phyloP scores from a whole-genome alignment of 2,113 vertebrate genomes.

The Pygoscelis adeliae region DNA sequence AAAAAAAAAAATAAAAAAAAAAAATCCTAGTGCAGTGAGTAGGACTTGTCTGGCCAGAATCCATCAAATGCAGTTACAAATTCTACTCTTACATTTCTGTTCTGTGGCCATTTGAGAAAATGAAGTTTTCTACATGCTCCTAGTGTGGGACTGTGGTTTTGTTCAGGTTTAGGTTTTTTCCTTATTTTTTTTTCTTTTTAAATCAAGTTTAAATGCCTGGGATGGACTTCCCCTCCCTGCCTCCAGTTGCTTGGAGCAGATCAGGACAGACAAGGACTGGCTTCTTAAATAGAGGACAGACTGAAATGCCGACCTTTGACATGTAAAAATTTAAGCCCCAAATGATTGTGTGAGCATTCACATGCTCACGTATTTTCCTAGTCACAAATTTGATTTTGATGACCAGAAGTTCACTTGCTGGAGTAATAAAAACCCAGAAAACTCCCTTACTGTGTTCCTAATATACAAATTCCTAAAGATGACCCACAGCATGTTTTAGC shows the following conservation, averaged over 20 bases:
- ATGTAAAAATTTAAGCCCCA: neutral
- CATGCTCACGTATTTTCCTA: neutral
- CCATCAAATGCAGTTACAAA: neutral
- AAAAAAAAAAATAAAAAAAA: neutral
- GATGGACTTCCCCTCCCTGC: neutral
- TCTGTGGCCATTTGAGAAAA: neutral
- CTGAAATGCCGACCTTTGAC: neutral
- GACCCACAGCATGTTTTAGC: neutral
- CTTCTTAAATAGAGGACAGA: neutral
- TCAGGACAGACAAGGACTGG: neutral
- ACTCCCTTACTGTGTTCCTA: neutral
- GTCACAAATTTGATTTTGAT: neutral
- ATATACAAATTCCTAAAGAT: neutral
- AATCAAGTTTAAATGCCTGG: neutral
- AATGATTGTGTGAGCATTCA: neutral
- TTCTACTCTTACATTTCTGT: neutral
- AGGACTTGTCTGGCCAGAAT: neutral
- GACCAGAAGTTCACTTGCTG: neutral
- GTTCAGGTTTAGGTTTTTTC: neutral
- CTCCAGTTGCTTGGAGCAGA: neutral
- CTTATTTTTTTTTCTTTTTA: neutral
- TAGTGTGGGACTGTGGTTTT: neutral
- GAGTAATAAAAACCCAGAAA: neutral
- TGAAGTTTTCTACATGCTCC: neutral
- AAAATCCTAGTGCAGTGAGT: neutral